Evolutionary conservation across 2,113 vertebrate genomes (phyloP), one percentile per base, ranked within the genome.

Genomic region (Callopanchax toddi): DNA sequence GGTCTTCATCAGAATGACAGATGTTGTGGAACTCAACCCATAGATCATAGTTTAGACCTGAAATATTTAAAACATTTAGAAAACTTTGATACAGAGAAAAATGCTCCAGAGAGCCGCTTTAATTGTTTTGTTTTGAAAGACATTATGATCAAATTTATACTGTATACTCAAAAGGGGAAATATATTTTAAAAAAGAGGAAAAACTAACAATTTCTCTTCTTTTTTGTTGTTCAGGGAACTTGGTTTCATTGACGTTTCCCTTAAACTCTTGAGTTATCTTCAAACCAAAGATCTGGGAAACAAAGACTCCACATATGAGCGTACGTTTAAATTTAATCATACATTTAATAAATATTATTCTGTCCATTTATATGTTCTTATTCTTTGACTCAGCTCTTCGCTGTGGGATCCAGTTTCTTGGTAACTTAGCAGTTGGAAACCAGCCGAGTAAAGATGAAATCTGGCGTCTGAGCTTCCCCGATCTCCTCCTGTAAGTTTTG

Each of bases 391-490:
- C 86, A 98, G 97, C 94, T 60, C 90, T 98, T 62, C 93, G 94
- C 52, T 98, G 96, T 82, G 94, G 95, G 71, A 92, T 98, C 59
- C 97, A 99, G 86, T 97, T 98, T 87, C 92, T 99, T 45, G 97
- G 97, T 83, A 99, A 99, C 50, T 7, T 96, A 12, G 94, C 95
- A 15, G 92, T 95, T 21, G 95, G 95, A 85, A 99, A 99, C 61
- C 90, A 88, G 73, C 89, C 88, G 42, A 95, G 94, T 63, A 96
- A 98, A 91, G 89, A 95, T 32, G 87, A 90, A 29, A 91, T 99
- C 59, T 99, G 92, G 92, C 66, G 25, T 49, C 79, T 62, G 46
- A 82, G 73, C 58, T 91, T 91, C 69, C 91, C 92, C 32, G 73
- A 82, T 40, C 75, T 86, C 43, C 67, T 93, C 67, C 44, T 90